phyloP scores from a whole-genome alignment of 2,113 vertebrate species.

The Platichthys stellatus region DNA sequence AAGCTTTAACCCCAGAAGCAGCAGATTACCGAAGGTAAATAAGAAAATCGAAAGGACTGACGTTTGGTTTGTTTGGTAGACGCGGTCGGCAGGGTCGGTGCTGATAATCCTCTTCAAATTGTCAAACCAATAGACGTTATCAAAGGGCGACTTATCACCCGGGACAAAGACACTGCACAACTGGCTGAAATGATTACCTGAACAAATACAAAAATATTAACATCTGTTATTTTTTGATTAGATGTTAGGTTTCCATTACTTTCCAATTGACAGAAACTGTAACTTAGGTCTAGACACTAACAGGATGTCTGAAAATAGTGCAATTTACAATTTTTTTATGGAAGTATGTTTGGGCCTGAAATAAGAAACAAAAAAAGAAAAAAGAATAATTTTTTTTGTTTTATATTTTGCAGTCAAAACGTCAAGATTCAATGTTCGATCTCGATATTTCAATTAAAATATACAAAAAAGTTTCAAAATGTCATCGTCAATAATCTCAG shows the following conservation, averaged over 20 bases:
- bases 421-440: too few species aligned
- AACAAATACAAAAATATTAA: constrained; percentile 9
- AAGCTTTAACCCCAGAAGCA: not conserved
- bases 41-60: constrained; percentile 26
- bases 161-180: constrained; percentile 83
- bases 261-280: not conserved
- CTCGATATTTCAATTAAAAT: too few species aligned
- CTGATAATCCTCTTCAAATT: rapidly evolving
- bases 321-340: not conserved
- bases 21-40: not conserved
- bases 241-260: not conserved
- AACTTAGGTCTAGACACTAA: too few species aligned
- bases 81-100: not conserved
- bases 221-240: not conserved
- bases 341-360: too few species aligned
- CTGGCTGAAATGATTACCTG: constrained; percentile 83
- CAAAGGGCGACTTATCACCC: not conserved
- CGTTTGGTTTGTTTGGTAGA: constrained; percentile 45
- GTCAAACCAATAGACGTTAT: too few species aligned
- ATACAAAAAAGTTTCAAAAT: too few species aligned
- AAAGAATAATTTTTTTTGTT: too few species aligned
- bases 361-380: too few species aligned
- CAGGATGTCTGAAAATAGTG: too few species aligned
- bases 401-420: too few species aligned
- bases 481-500: too few species aligned